Percentiles rank a stretch among this genome's conserved stretches.
These are phyloP conservation scores for Oedothorax gibbosus DNA, from an alignment of 1,140 invertebrate species.

Conservation along the genomic window DNA sequence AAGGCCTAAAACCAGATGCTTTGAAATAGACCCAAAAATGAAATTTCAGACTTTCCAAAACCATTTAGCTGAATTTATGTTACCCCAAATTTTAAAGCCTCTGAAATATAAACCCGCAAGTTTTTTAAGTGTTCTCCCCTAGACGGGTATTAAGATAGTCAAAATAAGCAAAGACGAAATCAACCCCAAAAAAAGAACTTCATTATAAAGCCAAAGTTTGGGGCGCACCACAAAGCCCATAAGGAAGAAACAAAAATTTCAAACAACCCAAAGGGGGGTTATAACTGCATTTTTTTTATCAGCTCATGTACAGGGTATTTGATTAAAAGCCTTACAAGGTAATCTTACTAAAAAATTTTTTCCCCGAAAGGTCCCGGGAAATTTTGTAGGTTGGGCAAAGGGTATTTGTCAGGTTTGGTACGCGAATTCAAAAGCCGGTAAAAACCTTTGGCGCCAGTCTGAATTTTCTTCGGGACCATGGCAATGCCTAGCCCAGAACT, in stretches of 20 bases:
- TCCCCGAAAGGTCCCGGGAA: not conserved
- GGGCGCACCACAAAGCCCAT: conserved; percentile 61
- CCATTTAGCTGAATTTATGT: conserved; percentile 29
- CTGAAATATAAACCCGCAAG: conserved; percentile 26
- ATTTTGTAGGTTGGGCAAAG: not conserved
- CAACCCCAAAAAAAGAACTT: conserved; percentile 41
- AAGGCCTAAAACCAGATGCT: not conserved
- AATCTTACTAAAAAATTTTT: conserved; percentile 45
- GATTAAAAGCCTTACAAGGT: conserved; percentile 5
- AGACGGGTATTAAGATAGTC: conserved; percentile 43
- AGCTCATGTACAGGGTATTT: conserved; percentile 30
- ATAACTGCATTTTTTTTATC: conserved; percentile 59
- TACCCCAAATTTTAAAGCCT: conserved; percentile 33
- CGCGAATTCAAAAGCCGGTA: conserved; percentile 1
- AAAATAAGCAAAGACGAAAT: conserved; percentile 18
- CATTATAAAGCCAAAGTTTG: conserved; percentile 51
- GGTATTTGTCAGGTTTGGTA: not conserved
- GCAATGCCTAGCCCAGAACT: conserved; percentile 62
- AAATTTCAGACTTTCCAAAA: conserved; percentile 1
- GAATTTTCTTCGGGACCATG: conserved; percentile 45
- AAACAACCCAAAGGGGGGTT: conserved; percentile 63
- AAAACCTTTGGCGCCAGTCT: not conserved
- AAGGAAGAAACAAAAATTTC: conserved; percentile 65
- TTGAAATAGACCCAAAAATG: conserved; percentile 49
- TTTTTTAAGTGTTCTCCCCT: conserved; percentile 8